phyloP scores from a whole-genome alignment of 2,797 vertebrate species.

The Petrocephalus schoutedeni region DNA sequence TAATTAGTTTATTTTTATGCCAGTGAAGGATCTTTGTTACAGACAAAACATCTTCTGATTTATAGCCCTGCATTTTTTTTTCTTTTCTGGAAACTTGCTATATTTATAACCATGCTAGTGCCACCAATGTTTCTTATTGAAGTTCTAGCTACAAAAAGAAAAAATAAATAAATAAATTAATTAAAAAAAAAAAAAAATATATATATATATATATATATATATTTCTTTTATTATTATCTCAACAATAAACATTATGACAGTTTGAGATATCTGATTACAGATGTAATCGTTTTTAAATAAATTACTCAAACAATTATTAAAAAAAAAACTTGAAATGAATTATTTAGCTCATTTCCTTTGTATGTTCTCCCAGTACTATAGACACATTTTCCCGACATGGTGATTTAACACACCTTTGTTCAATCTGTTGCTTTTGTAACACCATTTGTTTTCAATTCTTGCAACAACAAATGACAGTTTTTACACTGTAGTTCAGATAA shows the following conservation, averaged over 20 bases:
- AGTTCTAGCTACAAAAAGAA: background rate
- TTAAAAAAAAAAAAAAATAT: no score
- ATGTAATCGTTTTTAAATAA: background rate
- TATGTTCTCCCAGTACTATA: background rate
- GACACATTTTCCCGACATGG: background rate
- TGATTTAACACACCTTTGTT: background rate
- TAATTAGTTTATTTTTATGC: background rate
- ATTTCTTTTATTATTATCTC: background rate
- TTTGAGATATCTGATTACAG: background rate
- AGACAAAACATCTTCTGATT: background rate
- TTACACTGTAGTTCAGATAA: background rate
- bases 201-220: background rate
- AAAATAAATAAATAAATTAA: no score
- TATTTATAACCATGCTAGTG: no score
- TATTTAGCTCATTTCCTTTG: background rate
- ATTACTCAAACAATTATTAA: background rate
- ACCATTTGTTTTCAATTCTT: background rate
- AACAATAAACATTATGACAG: background rate
- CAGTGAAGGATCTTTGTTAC: background rate
- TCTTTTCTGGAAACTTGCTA: background rate
- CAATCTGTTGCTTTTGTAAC: background rate
- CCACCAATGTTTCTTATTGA: background rate
- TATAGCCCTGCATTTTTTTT: background rate
- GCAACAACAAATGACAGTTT: background rate
- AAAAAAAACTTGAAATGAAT: background rate